Evolutionary conservation across 2,888 invertebrate species (phyloP).

Genomic region (Aplocera efformata): DNA sequence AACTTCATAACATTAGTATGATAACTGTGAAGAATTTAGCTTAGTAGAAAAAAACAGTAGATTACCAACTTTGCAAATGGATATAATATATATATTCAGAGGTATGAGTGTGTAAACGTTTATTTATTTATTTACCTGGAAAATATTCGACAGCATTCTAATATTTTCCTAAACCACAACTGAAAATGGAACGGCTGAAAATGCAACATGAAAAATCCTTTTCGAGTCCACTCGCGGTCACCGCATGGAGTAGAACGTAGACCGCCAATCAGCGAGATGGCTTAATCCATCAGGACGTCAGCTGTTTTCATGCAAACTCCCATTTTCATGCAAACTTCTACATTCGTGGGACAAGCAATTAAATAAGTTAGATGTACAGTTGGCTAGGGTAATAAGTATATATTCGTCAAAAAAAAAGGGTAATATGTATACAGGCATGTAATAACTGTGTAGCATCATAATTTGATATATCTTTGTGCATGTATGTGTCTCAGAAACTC

Average conservation of each 20-base stretch:
- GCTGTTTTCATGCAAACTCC: conserved; percentile 34
- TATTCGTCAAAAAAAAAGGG: neutral
- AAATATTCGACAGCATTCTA: no score
- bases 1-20: no score
- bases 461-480: no score
- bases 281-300: conserved; percentile 59
- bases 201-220: conserved; percentile 18
- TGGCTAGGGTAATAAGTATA: neutral
- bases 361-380: conserved; percentile 38
- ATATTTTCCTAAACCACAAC: no score
- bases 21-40: no score
- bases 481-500: no score
- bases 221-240: conserved; percentile 17
- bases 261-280: conserved; percentile 67
- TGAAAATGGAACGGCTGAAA: neutral
- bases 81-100: no score
- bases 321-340: conserved; percentile 44
- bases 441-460: no score
- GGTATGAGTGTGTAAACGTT: no score
- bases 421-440: neutral
- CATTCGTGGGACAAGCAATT: conserved; percentile 42
- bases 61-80: no score
- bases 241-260: conserved; percentile 31
- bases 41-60: no score
- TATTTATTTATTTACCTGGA: no score